These are phyloP conservation scores for Diabrotica balteata DNA, from an alignment of 2,888 invertebrate species.

Conservation along the genomic window DNA sequence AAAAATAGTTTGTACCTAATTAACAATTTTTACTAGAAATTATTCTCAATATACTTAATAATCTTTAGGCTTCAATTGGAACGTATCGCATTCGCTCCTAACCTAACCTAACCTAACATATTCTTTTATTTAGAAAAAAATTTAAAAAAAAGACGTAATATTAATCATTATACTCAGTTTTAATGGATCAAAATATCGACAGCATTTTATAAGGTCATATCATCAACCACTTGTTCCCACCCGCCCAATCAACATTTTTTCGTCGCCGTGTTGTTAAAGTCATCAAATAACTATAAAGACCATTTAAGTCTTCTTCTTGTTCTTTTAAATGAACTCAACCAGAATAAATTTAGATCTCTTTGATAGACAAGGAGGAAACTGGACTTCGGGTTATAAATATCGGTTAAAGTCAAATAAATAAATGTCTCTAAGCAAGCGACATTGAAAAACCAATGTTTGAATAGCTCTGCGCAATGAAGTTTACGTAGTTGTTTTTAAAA, in stretches of 20 bases:
- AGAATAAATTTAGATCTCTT: constrained; percentile 39
- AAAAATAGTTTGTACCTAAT: too few relatives aligned
- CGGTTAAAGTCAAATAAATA: constrained; percentile 37
- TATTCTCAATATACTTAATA: too few relatives aligned
- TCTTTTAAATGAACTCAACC: constrained; percentile 34
- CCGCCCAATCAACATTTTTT: constrained; percentile 12
- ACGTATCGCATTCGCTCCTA: too few relatives aligned
- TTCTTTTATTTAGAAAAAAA: too few relatives aligned
- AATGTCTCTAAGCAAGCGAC: constrained; percentile 25
- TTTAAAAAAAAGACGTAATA: too few relatives aligned
- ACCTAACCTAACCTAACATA: too few relatives aligned
- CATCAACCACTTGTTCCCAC: constrained; percentile 9
- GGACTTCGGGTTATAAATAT: constrained; percentile 34
- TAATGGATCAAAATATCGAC: not conserved
- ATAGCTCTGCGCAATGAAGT: constrained; percentile 8
- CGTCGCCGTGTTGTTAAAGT: constrained; percentile 29
- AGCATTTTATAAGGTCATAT: constrained; percentile 5
- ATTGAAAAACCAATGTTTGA: constrained; percentile 17
- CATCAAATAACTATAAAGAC: constrained; percentile 35
- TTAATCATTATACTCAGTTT: too few relatives aligned
- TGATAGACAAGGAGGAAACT: constrained; percentile 38
- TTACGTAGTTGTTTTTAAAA: constrained; percentile 7
- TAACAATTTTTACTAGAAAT: too few relatives aligned
- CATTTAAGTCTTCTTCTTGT: constrained; percentile 36
- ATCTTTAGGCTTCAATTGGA: too few relatives aligned